Percentiles rank a stretch among this genome's conserved stretches.
Evolutionary conservation across 2,888 invertebrate genomes (phyloP).

Genomic region (Pammene aurita): DNA sequence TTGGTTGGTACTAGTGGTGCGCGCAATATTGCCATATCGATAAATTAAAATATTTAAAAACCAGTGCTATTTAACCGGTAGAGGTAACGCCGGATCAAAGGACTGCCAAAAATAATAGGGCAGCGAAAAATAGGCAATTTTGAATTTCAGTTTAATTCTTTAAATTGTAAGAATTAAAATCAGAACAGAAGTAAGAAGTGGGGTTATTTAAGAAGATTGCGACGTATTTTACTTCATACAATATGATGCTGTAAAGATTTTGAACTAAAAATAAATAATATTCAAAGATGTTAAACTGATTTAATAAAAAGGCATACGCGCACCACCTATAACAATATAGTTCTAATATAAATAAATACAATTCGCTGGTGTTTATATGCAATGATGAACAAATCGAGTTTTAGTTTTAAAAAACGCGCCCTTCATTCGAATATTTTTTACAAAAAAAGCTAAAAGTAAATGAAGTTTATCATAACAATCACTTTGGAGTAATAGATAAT

Average conservation of each 20-base stretch:
- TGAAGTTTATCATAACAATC: too few relatives aligned
- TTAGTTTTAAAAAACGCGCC: too few relatives aligned
- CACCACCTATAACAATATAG: conserved; percentile 33
- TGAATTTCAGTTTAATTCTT: too few relatives aligned
- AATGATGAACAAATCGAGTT: conserved; percentile 6
- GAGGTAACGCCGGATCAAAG: neutral
- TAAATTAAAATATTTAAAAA: neutral
- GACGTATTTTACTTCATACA: too few relatives aligned
- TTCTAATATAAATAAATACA: conserved; percentile 41
- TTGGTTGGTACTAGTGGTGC: conserved; percentile 33
- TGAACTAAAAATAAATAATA: neutral
- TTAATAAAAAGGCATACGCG: conserved; percentile 3
- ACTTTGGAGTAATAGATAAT: too few relatives aligned
- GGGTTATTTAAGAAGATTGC: too few relatives aligned
- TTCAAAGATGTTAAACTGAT: neutral
- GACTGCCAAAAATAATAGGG: too few relatives aligned
- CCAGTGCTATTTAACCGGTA: neutral
- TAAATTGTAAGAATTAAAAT: too few relatives aligned
- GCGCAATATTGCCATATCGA: conserved; percentile 16
- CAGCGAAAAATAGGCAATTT: too few relatives aligned
- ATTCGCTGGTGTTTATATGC: conserved; percentile 21
- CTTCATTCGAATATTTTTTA: too few relatives aligned
- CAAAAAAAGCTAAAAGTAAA: neutral
- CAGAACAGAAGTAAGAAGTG: too few relatives aligned
- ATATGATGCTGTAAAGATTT: too few relatives aligned